Base-by-base conservation (phyloP, 2,888 invertebrate genomes). In the Caenorhabditis panamensis region DNA sequence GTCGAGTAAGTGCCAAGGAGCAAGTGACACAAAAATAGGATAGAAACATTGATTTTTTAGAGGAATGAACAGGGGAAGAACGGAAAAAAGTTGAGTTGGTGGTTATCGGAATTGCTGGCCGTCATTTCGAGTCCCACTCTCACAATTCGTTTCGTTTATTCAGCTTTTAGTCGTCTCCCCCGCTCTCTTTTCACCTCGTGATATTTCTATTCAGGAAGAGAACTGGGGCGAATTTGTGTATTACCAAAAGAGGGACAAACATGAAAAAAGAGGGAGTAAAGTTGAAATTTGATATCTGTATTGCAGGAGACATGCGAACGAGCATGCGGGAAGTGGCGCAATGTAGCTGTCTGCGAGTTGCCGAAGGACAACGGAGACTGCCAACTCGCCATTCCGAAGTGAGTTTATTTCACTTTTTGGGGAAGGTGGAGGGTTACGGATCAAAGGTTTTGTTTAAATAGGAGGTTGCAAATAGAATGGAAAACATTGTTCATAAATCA, bases 251-350 rank as follows among this genome's bases (percentile, higher is more conserved):
- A 44, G 18, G 59, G 44, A 63, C 59, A 59, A 59, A 59, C 24
- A 59, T 22, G 47, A 26, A 31, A 6, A 63, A n/a, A 41, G 31
- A 28, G 36, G 9, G 49, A 26, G 9, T 1, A 18, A 24, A 58
- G 22, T 47, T 18, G 61, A 54, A 62, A 71, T 28, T 44, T 22
- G 62, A 63, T 41, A 69, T 36, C 20, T 1, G 22, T 41, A 31
- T 79, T 82, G 4, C 72, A 86, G 82, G 90, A 90, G 73, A 79
- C 86, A 6, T 90, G 90, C 62, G 84, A 87, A 51, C 85, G 90
- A 20, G 88, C 89, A 20, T 90, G 90, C 37, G 90, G 90, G 16
- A 72, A 78, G 28, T 88, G 82, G 73, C 76, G 89, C 9, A 83
- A 83, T 24, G 82, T 80, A 11, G 71, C 71, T n/a, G 87, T 90